phyloP scores from a whole-genome alignment of 1,140 invertebrate species.

The Adelges cooleyi region DNA sequence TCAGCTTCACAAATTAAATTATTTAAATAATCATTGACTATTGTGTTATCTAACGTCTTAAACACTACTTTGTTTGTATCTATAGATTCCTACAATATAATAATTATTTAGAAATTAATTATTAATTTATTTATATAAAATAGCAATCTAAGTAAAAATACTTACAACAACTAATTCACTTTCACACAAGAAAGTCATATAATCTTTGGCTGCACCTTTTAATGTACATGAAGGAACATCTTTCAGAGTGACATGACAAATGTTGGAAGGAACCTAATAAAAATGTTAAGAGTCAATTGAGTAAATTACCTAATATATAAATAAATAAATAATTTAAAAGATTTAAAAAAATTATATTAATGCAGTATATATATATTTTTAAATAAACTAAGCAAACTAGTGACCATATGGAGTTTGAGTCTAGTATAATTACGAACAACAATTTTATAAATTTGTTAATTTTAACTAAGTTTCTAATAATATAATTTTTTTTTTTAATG shows the following conservation, averaged over 20 bases:
- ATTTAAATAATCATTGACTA: not conserved
- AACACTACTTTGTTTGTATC: slow-evolving; percentile 8
- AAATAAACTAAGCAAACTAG: too few species aligned
- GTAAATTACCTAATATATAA: too few species aligned
- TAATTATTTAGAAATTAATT: not conserved
- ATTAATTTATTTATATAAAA: not conserved
- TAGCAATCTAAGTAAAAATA: not conserved
- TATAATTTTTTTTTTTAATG: too few species aligned
- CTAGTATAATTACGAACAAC: too few species aligned
- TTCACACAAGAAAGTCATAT: not conserved
- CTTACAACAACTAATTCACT: slow-evolving; percentile 9
- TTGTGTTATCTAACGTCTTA: not conserved
- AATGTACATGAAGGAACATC: not conserved
- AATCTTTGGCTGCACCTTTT: not conserved
- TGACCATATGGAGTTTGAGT: too few species aligned
- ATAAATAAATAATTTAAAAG: too few species aligned
- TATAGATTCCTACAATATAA: not conserved
- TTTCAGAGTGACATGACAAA: not conserved
- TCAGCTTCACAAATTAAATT: not conserved
- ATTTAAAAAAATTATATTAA: too few species aligned
- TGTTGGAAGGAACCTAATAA: too few species aligned
- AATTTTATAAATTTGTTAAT: too few species aligned
- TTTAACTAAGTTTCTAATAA: too few species aligned
- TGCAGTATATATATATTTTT: too few species aligned
- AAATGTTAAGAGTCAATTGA: too few species aligned